Evolutionary conservation across 2,797 vertebrate genomes (phyloP).

Genomic region (Danio aesculapii): DNA sequence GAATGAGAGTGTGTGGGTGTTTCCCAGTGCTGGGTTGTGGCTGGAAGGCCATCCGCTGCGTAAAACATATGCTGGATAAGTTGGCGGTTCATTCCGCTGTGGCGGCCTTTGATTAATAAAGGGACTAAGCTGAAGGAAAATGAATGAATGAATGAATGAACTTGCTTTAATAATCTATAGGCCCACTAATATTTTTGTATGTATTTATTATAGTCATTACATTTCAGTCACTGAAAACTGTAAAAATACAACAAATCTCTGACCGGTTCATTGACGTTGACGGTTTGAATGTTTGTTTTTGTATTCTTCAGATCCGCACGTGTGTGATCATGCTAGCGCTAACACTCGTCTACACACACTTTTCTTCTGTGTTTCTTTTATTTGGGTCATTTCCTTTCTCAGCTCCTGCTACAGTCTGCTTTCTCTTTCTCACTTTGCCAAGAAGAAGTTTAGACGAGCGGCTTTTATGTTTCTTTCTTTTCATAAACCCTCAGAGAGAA

Average conservation of each 20-base stretch:
- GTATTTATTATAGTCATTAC: not conserved
- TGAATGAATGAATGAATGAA: too few relatives aligned
- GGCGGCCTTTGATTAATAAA: too few relatives aligned
- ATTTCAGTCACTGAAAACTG: not conserved
- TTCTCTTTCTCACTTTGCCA: constrained; percentile 13
- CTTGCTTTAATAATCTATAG: not conserved
- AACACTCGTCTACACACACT: constrained; percentile 13
- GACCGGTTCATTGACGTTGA: not conserved
- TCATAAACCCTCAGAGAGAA: constrained; percentile 47
- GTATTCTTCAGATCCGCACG: not conserved
- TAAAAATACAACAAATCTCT: not conserved
- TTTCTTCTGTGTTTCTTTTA: not conserved
- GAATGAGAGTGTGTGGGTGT: too few relatives aligned
- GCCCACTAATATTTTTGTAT: not conserved
- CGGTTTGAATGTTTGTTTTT: not conserved
- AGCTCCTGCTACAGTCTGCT: constrained; percentile 15
- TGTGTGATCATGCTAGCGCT: constrained; percentile 1
- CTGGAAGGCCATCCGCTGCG: too few relatives aligned
- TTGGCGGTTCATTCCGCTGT: too few relatives aligned
- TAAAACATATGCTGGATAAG: too few relatives aligned
- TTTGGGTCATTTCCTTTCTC: constrained; percentile 24
- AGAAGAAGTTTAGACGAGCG: constrained; percentile 37
- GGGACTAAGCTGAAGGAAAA: too few relatives aligned
- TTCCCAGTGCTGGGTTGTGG: too few relatives aligned
- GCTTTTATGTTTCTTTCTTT: constrained; percentile 50